Percentiles rank a stretch among this genome's conserved stretches.
These are phyloP conservation scores for Cololabis saira DNA, from an alignment of 2,113 vertebrate species.

Conservation along the genomic window DNA sequence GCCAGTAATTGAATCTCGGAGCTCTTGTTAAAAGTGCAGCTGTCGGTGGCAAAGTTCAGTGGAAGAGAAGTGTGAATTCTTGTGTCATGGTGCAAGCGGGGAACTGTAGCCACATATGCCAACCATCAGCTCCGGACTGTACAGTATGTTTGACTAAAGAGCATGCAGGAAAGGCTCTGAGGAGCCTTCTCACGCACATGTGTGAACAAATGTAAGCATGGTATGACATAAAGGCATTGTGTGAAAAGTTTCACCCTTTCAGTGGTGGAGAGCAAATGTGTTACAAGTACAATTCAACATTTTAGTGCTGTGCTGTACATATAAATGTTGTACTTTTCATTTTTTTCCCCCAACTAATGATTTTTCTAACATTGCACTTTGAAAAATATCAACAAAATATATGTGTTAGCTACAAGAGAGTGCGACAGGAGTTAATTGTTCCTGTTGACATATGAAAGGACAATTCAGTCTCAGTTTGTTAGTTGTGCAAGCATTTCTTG, in stretches of 20 bases:
- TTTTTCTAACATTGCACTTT: not conserved
- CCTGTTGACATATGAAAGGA: too few species aligned
- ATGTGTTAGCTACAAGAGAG: too few species aligned
- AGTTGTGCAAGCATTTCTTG: too few species aligned
- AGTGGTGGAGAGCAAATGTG: not conserved
- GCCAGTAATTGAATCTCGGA: conserved; percentile 82
- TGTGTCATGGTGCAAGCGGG: conserved; percentile 81
- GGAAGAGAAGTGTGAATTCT: conserved; percentile 82
- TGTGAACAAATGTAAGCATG: conserved; percentile 30
- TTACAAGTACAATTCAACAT: too few species aligned
- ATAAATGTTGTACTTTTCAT: not conserved
- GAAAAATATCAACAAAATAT: too few species aligned
- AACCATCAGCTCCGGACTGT: conserved; percentile 73
- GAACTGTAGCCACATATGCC: conserved; percentile 70
- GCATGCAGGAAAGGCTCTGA: conserved; percentile 24
- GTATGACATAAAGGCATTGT: conserved; percentile 9
- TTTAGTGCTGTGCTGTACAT: not conserved
- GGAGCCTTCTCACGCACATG: conserved; percentile 58
- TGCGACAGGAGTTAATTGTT: too few species aligned
- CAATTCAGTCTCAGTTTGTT: too few species aligned
- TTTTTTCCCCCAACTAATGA: not conserved
- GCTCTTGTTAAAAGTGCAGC: conserved; percentile 80
- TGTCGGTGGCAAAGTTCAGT: conserved; percentile 72
- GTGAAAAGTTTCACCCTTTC: conserved; percentile 21
- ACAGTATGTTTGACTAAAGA: conserved; percentile 21